These are phyloP conservation scores for Girardinus metallicus DNA, from an alignment of 2,797 vertebrate species.

Conservation along the genomic window DNA sequence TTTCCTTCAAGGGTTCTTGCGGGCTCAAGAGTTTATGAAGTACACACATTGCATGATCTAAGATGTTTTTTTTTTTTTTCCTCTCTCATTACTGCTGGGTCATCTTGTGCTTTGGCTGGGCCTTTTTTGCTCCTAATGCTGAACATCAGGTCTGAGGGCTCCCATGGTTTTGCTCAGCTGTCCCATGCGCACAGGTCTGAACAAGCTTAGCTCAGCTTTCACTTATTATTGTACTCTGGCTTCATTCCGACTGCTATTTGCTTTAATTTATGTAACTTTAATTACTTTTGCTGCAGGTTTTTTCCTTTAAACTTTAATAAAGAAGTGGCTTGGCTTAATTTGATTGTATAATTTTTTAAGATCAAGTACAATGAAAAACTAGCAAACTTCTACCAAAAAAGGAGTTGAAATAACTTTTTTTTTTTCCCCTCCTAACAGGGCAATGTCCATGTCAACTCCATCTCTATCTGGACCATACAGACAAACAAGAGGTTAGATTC, in stretches of 20 bases:
- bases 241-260: background rate
- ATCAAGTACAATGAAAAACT: background rate
- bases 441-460: conserved; percentile 88
- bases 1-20: background rate
- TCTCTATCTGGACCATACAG: conserved; percentile 77
- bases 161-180: conserved; percentile 73
- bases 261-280: background rate
- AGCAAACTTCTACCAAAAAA: background rate
- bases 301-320: background rate
- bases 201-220: conserved; percentile 14
- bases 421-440: conserved; percentile 79
- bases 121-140: conserved; percentile 51
- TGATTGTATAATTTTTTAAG: background rate
- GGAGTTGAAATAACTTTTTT: background rate
- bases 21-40: background rate
- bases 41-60: background rate
- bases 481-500: conserved; percentile 80
- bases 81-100: conserved; percentile 29
- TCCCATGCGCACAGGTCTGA: conserved; percentile 81
- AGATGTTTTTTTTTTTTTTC: conserved; percentile 3
- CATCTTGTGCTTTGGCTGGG: conserved; percentile 32
- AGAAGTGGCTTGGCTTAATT: background rate
- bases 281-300: background rate
- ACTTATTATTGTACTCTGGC: conserved; percentile 6
- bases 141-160: conserved; percentile 73